Evolutionary conservation across 2,113 vertebrate species (phyloP).

Genomic region (Tichodroma muraria): DNA sequence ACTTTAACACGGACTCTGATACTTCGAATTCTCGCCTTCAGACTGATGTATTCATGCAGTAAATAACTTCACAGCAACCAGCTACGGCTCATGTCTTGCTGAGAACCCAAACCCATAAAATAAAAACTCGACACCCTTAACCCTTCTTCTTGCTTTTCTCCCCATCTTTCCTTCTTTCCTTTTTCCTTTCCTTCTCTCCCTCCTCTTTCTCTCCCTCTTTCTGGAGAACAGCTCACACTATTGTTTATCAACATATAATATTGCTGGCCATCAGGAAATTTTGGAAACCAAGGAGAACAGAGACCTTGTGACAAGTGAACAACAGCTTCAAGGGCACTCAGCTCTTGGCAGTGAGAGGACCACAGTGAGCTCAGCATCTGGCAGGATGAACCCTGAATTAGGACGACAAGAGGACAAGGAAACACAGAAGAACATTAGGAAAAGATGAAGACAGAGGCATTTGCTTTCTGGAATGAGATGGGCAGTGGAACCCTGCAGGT

Average conservation of each 20-base stretch:
- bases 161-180: background rate
- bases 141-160: background rate
- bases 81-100: too few relatives aligned
- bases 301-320: background rate
- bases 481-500: background rate
- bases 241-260: background rate
- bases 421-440: background rate
- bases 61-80: too few relatives aligned
- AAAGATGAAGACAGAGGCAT: background rate
- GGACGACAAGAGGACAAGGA: background rate
- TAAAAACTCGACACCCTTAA: too few relatives aligned
- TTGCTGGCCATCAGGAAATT: background rate
- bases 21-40: too few relatives aligned
- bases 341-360: background rate
- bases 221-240: background rate
- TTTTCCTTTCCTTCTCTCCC: background rate
- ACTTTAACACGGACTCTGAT: too few relatives aligned
- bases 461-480: background rate
- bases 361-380: background rate
- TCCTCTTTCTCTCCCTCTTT: background rate
- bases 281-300: background rate
- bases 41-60: too few relatives aligned
- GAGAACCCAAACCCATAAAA: too few relatives aligned
- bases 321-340: background rate
- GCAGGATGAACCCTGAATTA: background rate